Evolutionary conservation across 2,888 invertebrate genomes (phyloP), one percentile per base, ranked within the genome.

Genomic region (Eumacrocentrus americanus): DNA sequence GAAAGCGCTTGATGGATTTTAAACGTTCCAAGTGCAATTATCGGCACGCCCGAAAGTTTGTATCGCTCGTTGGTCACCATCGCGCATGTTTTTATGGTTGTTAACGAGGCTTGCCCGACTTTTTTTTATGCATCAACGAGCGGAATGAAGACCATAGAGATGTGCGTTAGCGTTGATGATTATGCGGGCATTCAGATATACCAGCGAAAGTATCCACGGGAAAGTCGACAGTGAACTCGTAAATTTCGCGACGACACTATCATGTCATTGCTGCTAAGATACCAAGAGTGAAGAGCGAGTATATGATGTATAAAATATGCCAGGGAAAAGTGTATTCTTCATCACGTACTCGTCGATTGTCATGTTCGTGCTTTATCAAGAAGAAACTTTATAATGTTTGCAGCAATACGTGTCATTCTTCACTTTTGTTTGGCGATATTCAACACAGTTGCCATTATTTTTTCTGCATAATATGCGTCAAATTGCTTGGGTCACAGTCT

Each of bases 161-260:
- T 53, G 25, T 16, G 40, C 23, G 25, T 47, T 59, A 37, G 38
- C 46, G 47, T 29, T 52, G 46, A 58, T 58, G 48, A 50, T 53
- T 53, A 59, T 59, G 48, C 47, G 53, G 53, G 59, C 29, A 53
- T 53, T 38, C 47, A 46, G 37, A 53, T 12, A 53, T 47, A 53
- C 34, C 23, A 47, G 48, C 53, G 59, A 59, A 59, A 59, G 59
- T 59, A 38, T 23, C n/a, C n/a, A n/a, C 16, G 58, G 59, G 59
- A 59, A 59, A 59, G 59, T 59, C 53, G 53, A 25, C 25, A 57
- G 37, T 47, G 40, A 35, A 47, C 20, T 58, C 22, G 23, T 42
- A 18, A 44, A 53, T 35, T 46, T 59, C 20, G 16, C 46, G 18
- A 12, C 12, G 20, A 20, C 23, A 4, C 20, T 9, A 20, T 20